Conservation (phyloP, 2,797 vertebrate genomes). For the Gila robusta region DNA sequence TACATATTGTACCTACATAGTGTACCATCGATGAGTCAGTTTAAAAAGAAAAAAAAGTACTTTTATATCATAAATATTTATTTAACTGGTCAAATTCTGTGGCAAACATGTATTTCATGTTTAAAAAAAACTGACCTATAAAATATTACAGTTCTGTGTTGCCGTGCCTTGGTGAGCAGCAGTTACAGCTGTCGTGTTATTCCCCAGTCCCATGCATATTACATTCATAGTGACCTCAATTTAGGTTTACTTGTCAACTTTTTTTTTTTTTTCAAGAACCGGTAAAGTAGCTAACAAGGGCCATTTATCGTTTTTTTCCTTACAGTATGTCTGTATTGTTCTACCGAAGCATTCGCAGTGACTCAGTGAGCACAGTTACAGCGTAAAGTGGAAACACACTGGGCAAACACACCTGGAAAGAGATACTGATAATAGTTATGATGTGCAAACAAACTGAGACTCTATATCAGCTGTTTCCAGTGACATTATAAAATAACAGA, state of each 20-base stretch:
- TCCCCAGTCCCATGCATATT: slow-evolving; percentile 27
- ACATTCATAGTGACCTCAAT: slow-evolving; percentile 43
- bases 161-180: not conserved
- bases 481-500: slow-evolving; percentile 25
- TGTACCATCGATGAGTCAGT: not conserved
- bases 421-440: slow-evolving; percentile 19
- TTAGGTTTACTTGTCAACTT: slow-evolving; percentile 25
- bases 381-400: not conserved
- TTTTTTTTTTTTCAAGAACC: slow-evolving; percentile 11
- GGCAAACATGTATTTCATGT: not conserved
- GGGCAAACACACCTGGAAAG: slow-evolving; percentile 24
- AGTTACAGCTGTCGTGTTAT: not conserved
- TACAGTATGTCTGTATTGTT: slow-evolving; percentile 17
- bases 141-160: slow-evolving; percentile 2
- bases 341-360: not conserved
- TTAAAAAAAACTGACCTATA: not conserved
- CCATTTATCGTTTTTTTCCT: not conserved
- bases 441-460: slow-evolving; percentile 28
- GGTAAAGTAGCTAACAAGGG: not conserved
- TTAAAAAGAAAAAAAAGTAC: not conserved
- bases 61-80: not conserved
- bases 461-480: slow-evolving; percentile 8
- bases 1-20: too few relatives aligned
- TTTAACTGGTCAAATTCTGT: not conserved
- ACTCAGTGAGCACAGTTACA: not conserved